Evolutionary conservation across 1,140 invertebrate species (phyloP).

Genomic region (Leptinotarsa defecta): DNA sequence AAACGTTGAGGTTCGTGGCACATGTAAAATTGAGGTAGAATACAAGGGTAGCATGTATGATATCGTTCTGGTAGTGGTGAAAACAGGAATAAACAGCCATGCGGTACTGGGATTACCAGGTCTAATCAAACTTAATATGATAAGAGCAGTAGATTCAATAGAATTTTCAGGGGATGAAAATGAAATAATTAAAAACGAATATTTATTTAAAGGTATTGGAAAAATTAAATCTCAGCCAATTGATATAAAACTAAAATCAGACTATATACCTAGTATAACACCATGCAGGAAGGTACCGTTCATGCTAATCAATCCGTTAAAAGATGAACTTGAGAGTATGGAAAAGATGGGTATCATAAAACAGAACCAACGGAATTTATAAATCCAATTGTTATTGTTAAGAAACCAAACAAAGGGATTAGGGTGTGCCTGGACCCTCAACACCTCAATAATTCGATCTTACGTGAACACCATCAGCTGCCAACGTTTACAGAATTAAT

Average conservation of each 20-base stretch:
- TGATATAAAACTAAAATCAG: background rate
- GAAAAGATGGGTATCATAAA: background rate
- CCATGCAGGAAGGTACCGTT: background rate
- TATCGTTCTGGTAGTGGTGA: no score
- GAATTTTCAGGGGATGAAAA: background rate
- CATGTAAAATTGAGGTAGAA: no score
- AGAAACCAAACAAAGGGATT: slow-evolving; percentile 1
- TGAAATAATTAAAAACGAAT: background rate
- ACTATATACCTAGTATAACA: background rate
- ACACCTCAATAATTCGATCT: slow-evolving; percentile 57
- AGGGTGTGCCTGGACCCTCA: slow-evolving; percentile 56
- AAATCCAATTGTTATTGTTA: background rate
- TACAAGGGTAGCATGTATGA: no score
- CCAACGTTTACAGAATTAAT: slow-evolving; percentile 55
- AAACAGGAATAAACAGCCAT: no score
- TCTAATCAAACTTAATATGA: no score
- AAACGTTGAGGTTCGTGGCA: no score
- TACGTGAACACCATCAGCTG: slow-evolving; percentile 54
- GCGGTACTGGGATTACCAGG: no score
- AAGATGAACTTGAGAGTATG: background rate
- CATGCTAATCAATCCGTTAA: background rate
- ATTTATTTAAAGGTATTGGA: background rate
- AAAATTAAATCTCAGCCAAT: background rate
- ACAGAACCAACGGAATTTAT: background rate
- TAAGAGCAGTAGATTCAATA: no score